Evolutionary conservation across 1,140 invertebrate species (phyloP).

Genomic region (Panagrolaimus sp.): DNA sequence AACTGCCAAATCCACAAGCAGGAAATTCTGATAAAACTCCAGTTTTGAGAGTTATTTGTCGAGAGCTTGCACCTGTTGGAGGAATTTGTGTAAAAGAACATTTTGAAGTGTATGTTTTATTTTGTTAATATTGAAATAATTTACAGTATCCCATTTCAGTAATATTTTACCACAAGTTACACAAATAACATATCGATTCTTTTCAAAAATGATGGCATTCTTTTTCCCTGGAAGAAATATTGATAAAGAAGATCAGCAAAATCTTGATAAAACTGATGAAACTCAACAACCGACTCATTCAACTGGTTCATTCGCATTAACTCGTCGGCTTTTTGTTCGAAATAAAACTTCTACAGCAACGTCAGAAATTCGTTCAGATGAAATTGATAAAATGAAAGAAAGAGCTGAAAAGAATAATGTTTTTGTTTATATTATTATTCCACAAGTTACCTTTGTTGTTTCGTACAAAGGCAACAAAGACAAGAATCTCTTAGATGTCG

Average conservation of each 20-base stretch:
- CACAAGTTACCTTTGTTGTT: slow-evolving; percentile 87
- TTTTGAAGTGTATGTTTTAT: slow-evolving; percentile 74
- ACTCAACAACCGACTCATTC: slow-evolving; percentile 15
- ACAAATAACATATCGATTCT: slow-evolving; percentile 90
- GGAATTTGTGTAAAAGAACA: slow-evolving; percentile 97
- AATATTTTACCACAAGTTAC: slow-evolving; percentile 80
- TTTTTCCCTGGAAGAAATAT: slow-evolving; percentile 93
- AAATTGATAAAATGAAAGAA: slow-evolving; percentile 98
- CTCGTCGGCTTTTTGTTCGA: slow-evolving; percentile 32
- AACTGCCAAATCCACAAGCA: slow-evolving; percentile 24
- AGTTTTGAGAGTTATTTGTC: slow-evolving; percentile 51
- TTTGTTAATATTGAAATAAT: slow-evolving; percentile 53
- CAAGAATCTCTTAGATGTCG: slow-evolving; percentile 91
- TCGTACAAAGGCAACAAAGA: slow-evolving; percentile 94
- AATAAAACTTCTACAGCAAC: slow-evolving; percentile 36
- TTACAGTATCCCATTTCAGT: slow-evolving; percentile 12
- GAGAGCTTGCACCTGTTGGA: slow-evolving; percentile 65
- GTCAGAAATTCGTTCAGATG: slow-evolving; percentile 67
- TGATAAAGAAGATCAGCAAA: slow-evolving; percentile 60
- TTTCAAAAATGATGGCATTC: slow-evolving; percentile 91
- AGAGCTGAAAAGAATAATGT: slow-evolving; percentile 95
- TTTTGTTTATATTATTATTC: slow-evolving; percentile 93
- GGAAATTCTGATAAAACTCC: slow-evolving; percentile 34
- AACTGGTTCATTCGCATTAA: slow-evolving; percentile 28
- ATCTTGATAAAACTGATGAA: slow-evolving; percentile 39